phyloP scores from a whole-genome alignment of 92 coral and sea anemone genomes.

The Isaurus tuberculatus region DNA sequence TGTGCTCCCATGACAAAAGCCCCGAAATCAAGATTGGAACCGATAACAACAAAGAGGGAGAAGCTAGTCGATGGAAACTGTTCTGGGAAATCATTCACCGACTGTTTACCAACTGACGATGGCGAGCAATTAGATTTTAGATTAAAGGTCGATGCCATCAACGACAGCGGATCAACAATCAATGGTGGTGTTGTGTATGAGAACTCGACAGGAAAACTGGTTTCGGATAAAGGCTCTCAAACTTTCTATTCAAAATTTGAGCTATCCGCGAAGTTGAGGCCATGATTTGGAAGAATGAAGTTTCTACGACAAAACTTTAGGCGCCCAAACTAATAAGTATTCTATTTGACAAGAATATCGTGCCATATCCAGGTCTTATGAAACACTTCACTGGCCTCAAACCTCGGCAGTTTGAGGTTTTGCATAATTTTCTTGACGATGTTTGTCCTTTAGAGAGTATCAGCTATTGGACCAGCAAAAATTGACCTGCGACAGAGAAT shows the following conservation, averaged over 20 bases:
- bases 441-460: too few relatives aligned
- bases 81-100: background rate
- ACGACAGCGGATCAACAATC: background rate
- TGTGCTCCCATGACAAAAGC: slow-evolving; percentile 58
- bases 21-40: slow-evolving; percentile 53
- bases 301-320: slow-evolving; percentile 20
- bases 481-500: too few relatives aligned
- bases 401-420: too few relatives aligned
- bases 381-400: too few relatives aligned
- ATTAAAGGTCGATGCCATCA: background rate
- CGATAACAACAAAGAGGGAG: slow-evolving; percentile 17
- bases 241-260: background rate
- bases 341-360: slow-evolving; percentile 48
- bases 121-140: too few relatives aligned
- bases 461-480: too few relatives aligned
- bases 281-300: slow-evolving; percentile 46
- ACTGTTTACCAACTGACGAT: background rate
- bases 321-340: slow-evolving; percentile 36
- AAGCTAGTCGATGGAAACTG: background rate
- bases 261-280: slow-evolving; percentile 45
- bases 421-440: too few relatives aligned
- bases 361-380: too few relatives aligned
- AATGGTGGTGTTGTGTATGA: background rate
- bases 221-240: background rate
- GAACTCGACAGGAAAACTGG: background rate